Percentiles rank a stretch among this genome's conserved stretches.
phyloP scores from a whole-genome alignment of 2,797 vertebrate genomes.

The Otolemur crassicaudatus region DNA sequence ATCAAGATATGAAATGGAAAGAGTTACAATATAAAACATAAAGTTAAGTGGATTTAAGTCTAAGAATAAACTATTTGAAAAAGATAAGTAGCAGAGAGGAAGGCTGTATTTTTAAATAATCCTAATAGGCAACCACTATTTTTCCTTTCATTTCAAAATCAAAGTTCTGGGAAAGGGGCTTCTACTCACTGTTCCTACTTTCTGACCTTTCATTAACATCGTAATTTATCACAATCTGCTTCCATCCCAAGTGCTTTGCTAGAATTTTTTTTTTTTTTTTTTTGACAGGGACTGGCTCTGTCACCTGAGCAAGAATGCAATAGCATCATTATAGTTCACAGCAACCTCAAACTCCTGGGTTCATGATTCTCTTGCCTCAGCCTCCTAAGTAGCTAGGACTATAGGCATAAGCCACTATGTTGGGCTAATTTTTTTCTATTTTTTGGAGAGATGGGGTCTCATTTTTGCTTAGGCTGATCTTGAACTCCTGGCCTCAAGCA shows the following conservation, averaged over 20 bases:
- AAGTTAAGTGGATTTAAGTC: background rate
- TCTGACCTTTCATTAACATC: background rate
- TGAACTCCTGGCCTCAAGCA: background rate
- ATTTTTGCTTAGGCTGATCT: background rate
- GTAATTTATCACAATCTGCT: background rate
- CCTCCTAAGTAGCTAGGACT: background rate
- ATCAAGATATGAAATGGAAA: slow-evolving; percentile 20
- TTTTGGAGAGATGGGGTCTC: background rate
- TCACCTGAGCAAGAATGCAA: background rate
- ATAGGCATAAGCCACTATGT: background rate
- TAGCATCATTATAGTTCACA: background rate
- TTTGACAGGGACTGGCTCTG: background rate
- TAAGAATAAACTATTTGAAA: slow-evolving; percentile 23
- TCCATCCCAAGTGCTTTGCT: background rate
- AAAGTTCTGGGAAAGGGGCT: background rate
- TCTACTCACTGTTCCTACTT: background rate
- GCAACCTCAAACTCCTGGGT: background rate
- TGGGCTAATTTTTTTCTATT: background rate
- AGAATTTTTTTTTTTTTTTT: background rate
- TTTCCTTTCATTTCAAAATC: slow-evolving; percentile 19
- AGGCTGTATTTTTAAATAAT: background rate
- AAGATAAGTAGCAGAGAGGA: slow-evolving; percentile 1
- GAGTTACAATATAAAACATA: slow-evolving; percentile 17
- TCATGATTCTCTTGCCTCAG: background rate
- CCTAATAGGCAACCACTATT: background rate